These are phyloP conservation scores for Perizoma flavofasciatum DNA, from an alignment of 2,888 invertebrate species.

Conservation along the genomic window DNA sequence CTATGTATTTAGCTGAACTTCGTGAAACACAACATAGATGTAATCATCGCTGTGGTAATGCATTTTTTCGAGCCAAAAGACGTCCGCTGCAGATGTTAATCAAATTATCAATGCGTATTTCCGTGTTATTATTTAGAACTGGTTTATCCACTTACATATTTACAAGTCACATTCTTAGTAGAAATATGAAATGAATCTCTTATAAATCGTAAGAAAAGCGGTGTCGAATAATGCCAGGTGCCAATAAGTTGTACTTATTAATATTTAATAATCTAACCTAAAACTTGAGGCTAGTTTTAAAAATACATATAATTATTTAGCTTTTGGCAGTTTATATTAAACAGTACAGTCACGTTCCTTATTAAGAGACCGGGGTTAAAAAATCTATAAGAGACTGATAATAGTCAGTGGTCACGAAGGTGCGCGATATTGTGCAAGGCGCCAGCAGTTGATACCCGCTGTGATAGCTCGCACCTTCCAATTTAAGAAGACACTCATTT, in stretches of 20 bases:
- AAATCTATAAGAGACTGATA: constrained; percentile 73
- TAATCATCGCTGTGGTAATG: constrained; percentile 78
- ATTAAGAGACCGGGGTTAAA: constrained; percentile 62
- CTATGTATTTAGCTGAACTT: constrained; percentile 78
- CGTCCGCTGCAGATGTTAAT: constrained; percentile 65
- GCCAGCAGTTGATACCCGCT: constrained; percentile 75
- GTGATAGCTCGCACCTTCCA: constrained; percentile 63
- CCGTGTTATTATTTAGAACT: constrained; percentile 73
- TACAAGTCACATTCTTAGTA: constrained; percentile 29
- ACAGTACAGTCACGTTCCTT: constrained; percentile 68
- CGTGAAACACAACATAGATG: constrained; percentile 76
- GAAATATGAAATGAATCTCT: constrained; percentile 35
- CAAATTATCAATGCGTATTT: constrained; percentile 75
- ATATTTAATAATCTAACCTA: too few species aligned
- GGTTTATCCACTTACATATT: constrained; percentile 52
- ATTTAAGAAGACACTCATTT: constrained; percentile 47
- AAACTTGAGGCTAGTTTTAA: constrained; percentile 35
- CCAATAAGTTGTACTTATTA: constrained; percentile 22
- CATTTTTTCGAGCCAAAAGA: constrained; percentile 76
- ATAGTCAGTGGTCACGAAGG: constrained; percentile 78
- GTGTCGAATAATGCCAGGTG: constrained; percentile 38
- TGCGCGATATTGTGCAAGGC: constrained; percentile 66
- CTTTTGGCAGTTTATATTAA: constrained; percentile 64
- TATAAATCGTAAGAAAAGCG: constrained; percentile 34
- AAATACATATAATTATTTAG: constrained; percentile 68